Base-by-base conservation (phyloP, 1,140 invertebrate genomes). In the Trissolcus basalis region DNA sequence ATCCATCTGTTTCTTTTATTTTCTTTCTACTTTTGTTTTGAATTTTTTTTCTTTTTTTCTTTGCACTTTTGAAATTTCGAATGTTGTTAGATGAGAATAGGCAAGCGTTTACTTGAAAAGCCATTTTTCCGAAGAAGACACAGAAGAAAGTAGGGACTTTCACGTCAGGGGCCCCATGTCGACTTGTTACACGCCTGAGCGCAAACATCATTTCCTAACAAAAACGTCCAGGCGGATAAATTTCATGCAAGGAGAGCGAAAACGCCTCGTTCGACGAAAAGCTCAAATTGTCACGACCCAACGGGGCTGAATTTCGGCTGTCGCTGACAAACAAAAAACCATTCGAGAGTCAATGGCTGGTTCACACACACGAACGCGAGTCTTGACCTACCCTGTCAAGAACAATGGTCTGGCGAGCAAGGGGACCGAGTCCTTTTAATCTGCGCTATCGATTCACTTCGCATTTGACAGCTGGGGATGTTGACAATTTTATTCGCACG, bases 311-410 rank as follows among this genome's bases (percentile, higher is more conserved):
- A 27, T 27, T 27, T 27, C 19, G 19, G 19, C 2, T 27, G n/a
- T n/a, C n/a, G n/a, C n/a, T n/a, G n/a, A n/a, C n/a, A n/a, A n/a
- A 35, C 33, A 10, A 35, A 10, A 6, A 6, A 35, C 10, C 10
- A 35, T 35, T 35, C 33, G 10, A 35, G 33, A 10, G 10, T 43
- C 39, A n/a, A 56, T 73, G 70, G 61, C 53, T 53, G 70, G 15
- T 44, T 67, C 63, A 44, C 49, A 69, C 65, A n/a, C 9, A 69
- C 65, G 33, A 53, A 58, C 54, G 39, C 70, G 56, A 74, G 71
- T 74, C 71, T 74, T 74, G 71, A 74, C 71, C 71, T 74, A 74
- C 58, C 63, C 71, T 61, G 63, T 68, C 56, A 49, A 47, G 63
- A 61, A 67, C 71, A 67, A 73, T 73, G 56, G 44, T 60, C 41